Evolutionary conservation across 1,140 invertebrate genomes (phyloP).

Genomic region (Mylabris phalerata): DNA sequence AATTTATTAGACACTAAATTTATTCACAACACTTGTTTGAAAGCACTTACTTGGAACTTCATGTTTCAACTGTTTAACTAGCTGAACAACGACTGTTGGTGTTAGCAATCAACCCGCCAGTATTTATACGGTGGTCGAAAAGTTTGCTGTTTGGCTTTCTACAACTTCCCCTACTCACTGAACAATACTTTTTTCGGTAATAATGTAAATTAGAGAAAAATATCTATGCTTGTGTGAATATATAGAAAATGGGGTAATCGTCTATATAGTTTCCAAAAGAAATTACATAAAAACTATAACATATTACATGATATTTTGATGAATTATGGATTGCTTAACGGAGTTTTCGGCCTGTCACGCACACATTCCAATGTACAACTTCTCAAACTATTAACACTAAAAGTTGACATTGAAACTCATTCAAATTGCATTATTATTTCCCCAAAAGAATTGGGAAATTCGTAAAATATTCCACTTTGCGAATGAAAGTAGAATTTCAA

Average conservation of each 20-base stretch:
- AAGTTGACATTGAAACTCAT: constrained; percentile 9
- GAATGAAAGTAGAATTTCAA: too few species aligned
- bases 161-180: constrained; percentile 5
- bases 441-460: too few species aligned
- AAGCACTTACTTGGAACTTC: constrained; percentile 26
- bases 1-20: background rate
- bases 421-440: too few species aligned
- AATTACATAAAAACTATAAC: constrained; percentile 14
- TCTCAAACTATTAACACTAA: background rate
- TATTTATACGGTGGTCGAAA: constrained; percentile 25
- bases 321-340: background rate
- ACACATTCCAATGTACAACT: background rate
- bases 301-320: constrained; percentile 8
- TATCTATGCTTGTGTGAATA: too few species aligned
- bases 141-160: constrained; percentile 20
- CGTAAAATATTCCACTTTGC: too few species aligned
- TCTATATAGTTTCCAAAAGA: background rate
- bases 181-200: background rate
- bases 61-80: constrained; percentile 16
- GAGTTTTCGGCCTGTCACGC: constrained; percentile 5
- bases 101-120: background rate
- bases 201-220: too few species aligned
- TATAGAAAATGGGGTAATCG: background rate
- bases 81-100: constrained; percentile 22
- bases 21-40: too few species aligned